Evolutionary conservation across 2,888 invertebrate genomes (phyloP), one percentile per base, ranked within the genome.

Genomic region (Microdon myrmicae): DNA sequence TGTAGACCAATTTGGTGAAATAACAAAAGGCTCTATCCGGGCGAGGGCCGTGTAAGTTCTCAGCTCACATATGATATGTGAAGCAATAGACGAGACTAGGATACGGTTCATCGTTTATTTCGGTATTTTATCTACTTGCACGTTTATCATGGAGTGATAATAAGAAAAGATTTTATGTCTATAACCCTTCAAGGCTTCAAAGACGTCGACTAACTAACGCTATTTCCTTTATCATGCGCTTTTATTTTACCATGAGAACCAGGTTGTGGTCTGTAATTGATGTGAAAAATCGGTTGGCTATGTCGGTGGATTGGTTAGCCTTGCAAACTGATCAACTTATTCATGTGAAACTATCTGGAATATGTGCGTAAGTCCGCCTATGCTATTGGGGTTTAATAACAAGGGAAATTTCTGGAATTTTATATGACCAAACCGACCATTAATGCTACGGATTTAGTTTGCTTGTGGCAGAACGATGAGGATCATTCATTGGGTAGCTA

Each of bases 211-310:
- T 60, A 64, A 58, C 58, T 58, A 51, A 45, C 64, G 22, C 5
- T 23, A 16, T 28, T 41, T 48, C 12, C 6, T 6, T 23, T 38
- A 28, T 13, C 19, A 2, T 12, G 26, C 4, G 45, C 16, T 29
- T 23, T 28, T 35, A 25, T 47, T 22, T 39, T 41, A 51, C 47
- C 37, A 37, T 23, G 28, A 34, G 56, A 55, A 64, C 43, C 56
- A 64, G 56, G 64, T 64, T 51, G 58, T 64, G 56, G 64, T 45
- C 47, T 45, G 64, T 64, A 64, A 64, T 64, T 64, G 64, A 64
- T 64, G 64, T 37, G 35, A 56, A 58, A 47, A 55, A 49, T 49
- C 64, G 64, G 38, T 25, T 28, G 25, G n/a, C n/a, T n/a, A n/a
- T n/a, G 14, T 47, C 34, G 47, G 39, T 26, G 41, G 26, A 23